A percentile compares a stretch with the other conserved stretches of the same genome.
phyloP scores from a whole-genome alignment of 2,888 invertebrate genomes.

The Trachelus tabidus region DNA sequence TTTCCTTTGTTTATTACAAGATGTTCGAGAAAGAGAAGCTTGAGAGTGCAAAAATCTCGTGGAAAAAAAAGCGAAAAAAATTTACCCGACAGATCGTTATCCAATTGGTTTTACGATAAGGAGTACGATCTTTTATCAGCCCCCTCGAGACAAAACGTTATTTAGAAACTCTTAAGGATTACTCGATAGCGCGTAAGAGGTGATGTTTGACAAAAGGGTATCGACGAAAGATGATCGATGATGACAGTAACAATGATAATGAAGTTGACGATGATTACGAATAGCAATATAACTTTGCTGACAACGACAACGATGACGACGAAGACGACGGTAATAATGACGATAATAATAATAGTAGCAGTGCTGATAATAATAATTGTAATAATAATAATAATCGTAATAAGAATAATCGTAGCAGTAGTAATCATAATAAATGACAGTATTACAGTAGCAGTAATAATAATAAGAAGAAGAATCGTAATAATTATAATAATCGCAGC shows the following conservation, averaged over 20 bases:
- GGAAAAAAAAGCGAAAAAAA: no score
- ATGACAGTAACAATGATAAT: neutral
- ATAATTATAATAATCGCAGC: slow-evolving; percentile 7
- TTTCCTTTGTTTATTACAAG: neutral
- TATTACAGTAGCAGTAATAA: slow-evolving; percentile 43
- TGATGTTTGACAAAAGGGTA: neutral
- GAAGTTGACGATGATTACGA: neutral
- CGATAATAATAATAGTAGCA: slow-evolving; percentile 42
- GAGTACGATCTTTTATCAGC: neutral
- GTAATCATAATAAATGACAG: slow-evolving; percentile 10
- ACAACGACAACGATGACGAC: neutral
- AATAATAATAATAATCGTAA: slow-evolving; percentile 47
- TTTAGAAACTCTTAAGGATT: neutral
- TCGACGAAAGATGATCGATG: neutral
- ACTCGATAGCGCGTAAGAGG: neutral
- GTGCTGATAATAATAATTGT: slow-evolving; percentile 36
- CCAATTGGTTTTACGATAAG: neutral
- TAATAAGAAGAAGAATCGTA: slow-evolving; percentile 30
- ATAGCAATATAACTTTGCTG: neutral
- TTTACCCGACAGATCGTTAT: neutral
- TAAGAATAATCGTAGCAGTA: slow-evolving; percentile 10
- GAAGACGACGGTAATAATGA: neutral
- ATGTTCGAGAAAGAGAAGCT: neutral
- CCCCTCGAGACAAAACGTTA: neutral
- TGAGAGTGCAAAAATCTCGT: no score